Base-by-base conservation (phyloP, 2,888 invertebrate genomes). In the Chesias legatella region DNA sequence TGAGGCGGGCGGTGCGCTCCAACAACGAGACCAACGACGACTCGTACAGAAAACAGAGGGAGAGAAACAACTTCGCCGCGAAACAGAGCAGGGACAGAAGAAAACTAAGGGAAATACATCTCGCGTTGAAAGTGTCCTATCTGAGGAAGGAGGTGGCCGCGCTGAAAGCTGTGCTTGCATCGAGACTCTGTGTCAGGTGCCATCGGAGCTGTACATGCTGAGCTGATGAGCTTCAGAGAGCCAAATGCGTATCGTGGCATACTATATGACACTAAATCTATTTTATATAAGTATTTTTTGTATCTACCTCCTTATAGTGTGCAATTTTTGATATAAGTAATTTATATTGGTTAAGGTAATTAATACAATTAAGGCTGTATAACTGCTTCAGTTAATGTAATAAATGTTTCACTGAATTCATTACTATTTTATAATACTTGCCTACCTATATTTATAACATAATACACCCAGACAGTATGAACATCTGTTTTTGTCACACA, bases 1-100 rank as follows among this genome's bases (percentile, higher is more conserved):
- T 93, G 93, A 81, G 93, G n/a, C 77, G 92, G 13, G 78, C 80
- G 0, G 74, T 77, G 0, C 58, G 60, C 26, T 71, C 73, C 2
- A 74, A 51, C 20, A 60, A 66, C 25, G 67, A 79, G 33, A 62
- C 54, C 51, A 28, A 94, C 0, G 94, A 97, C 68, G 94, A 94
- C 1, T 92, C 94, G 0, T 98, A 98, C 70, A 94, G 94, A 86
- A 97, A 95, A 60, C 91, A 97, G 39, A 85, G 98, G 6, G 91
- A 94, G 52, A 95, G 96, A 68, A 98, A 98, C 75, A 98, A 98
- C 73, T 95, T 94, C 50, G 98, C 98, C 0, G 98, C 98, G 0
- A 98, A 98, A 77, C 91, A 97, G 56, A 98, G 97, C 0, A 90
- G 98, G 1, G 98, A 98, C 64, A 92, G 96, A 0, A 89, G 98